A percentile compares a stretch with the other conserved stretches of the same genome.
These are phyloP conservation scores for Papilio aristodemus DNA, from an alignment of 1,140 invertebrate species.

Conservation along the genomic window DNA sequence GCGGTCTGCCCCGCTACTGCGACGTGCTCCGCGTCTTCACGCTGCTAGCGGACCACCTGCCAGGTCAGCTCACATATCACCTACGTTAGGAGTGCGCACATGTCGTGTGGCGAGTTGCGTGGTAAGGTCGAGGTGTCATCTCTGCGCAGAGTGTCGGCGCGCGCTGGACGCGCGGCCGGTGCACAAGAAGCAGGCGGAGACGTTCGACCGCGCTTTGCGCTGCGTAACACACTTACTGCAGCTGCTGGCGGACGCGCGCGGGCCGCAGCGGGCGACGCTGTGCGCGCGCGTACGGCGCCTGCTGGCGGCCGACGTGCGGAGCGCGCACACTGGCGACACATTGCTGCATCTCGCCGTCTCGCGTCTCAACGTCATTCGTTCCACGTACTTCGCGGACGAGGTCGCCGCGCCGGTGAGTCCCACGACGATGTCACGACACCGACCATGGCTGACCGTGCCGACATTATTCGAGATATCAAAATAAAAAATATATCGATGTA, in stretches of 20 bases:
- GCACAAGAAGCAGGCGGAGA: constrained; percentile 89
- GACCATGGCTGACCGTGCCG: too few species aligned
- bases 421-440: too few species aligned
- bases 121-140: too few species aligned
- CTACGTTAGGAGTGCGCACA: too few species aligned
- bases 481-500: too few species aligned
- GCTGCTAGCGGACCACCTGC: constrained; percentile 82
- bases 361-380: constrained; percentile 88
- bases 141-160: constrained; percentile 77
- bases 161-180: constrained; percentile 86
- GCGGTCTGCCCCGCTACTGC: constrained; percentile 83
- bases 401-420: constrained; percentile 72
- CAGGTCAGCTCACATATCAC: constrained; percentile 25
- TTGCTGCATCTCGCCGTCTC: constrained; percentile 91
- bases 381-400: constrained; percentile 89
- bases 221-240: constrained; percentile 91
- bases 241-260: constrained; percentile 67
- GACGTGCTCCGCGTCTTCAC: constrained; percentile 86
- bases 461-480: too few species aligned
- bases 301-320: constrained; percentile 82
- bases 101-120: too few species aligned
- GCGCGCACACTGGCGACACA: constrained; percentile 87
- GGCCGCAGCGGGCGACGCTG: constrained; percentile 27
- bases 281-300: constrained; percentile 64
- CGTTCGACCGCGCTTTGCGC: constrained; percentile 89